Evolutionary conservation across 2,888 invertebrate genomes (phyloP), one percentile per base, ranked within the genome.

Genomic region (Cyaniris semiargus): DNA sequence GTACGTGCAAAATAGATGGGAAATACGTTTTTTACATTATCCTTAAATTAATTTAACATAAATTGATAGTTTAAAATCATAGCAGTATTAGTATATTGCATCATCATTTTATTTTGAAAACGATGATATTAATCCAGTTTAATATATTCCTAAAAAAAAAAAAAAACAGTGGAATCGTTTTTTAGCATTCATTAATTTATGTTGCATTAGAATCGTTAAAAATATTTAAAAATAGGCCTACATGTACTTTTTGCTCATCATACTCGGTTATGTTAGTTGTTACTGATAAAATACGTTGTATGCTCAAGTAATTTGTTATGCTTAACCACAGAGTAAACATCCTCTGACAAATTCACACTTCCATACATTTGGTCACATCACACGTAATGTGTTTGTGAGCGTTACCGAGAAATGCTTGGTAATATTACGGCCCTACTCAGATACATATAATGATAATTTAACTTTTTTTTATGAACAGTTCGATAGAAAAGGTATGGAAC

Each of bases 281-380:
- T 70, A 71, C 71, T 38, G 10, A 21, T 34, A 38, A n/a, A n/a
- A 71, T 34, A 71, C 10, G 1, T 23, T n/a, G 71, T 71, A 8
- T 71, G 71, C 71, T 38, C 15, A 70, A 70, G 70, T n/a, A 1
- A 70, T 70, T 34, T 18, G n/a, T n/a, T n/a, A 34, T 71, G 71
- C 34, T 70, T 38, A 71, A 38, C 38, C 71, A 38, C 10, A 38
- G 38, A 38, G 38, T 38, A 71, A 7, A 71, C 38, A 71, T 71
- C 71, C 71, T 71, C 38, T 38, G 21, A 38, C n/a, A 71, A 38
- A 34, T 38, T 71, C 38, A 71, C 71, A 71, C 18, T 27, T n/a
- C n/a, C 71, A 34, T 38, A n/a, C 10, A 5, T n/a, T 71, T 71
- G 71, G n/a, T n/a, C n/a, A n/a, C n/a, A n/a, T n/a, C 27, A 44